A percentile compares a stretch with the other conserved stretches of the same genome.
phyloP scores from a whole-genome alignment of 2,888 invertebrate genomes.

The Cantharis rufa region DNA sequence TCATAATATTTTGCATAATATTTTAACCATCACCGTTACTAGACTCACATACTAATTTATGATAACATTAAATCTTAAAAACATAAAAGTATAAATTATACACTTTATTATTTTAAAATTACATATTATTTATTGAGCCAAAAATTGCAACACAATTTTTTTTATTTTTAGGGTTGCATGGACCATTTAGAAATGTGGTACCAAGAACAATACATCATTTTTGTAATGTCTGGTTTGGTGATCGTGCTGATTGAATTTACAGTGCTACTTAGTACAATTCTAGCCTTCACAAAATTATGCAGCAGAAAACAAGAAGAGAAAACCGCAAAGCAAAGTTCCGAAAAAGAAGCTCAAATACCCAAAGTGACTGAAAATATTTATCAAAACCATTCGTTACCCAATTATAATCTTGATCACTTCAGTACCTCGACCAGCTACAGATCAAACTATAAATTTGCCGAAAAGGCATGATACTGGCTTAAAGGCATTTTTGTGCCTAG shows the following conservation, averaged over 20 bases:
- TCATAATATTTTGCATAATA: neutral
- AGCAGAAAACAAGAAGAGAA: conserved; percentile 58
- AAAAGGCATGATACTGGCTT: conserved; percentile 52
- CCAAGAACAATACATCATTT: conserved; percentile 71
- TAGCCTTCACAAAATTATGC: conserved; percentile 70
- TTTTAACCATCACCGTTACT: neutral
- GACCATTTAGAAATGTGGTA: conserved; percentile 75
- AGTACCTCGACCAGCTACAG: conserved; percentile 51
- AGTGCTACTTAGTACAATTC: conserved; percentile 70
- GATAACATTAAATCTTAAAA: neutral
- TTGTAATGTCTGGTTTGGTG: conserved; percentile 68
- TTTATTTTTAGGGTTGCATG: conserved; percentile 66
- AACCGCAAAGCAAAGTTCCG: conserved; percentile 24
- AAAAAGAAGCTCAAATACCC: conserved; percentile 9
- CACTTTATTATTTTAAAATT: too few relatives aligned
- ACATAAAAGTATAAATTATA: too few relatives aligned
- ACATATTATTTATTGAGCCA: too few relatives aligned
- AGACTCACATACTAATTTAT: neutral
- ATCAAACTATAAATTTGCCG: conserved; percentile 50
- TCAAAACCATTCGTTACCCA: conserved; percentile 39
- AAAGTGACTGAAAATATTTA: conserved; percentile 29
- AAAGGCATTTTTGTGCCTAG: conserved; percentile 44
- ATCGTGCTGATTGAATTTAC: conserved; percentile 74
- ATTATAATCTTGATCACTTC: conserved; percentile 52
- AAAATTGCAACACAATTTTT: too few relatives aligned